Base-by-base conservation (phyloP, 2,888 invertebrate species). In the Microctonus aethiopoides region DNA sequence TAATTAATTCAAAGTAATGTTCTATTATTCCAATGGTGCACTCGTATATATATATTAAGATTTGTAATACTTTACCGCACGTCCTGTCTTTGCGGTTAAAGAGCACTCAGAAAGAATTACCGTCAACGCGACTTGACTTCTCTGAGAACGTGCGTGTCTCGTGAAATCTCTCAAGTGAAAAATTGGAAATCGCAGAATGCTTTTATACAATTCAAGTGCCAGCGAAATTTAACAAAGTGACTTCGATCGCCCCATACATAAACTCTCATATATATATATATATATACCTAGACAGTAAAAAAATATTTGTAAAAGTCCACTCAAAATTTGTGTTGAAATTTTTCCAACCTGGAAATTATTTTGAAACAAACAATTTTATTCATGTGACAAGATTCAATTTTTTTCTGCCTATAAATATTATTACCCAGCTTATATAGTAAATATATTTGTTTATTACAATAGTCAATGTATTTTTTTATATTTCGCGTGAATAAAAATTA, bases 181-280 rank as follows among this genome's bases (percentile, higher is more conserved):
- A 82, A 84, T 83, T 81, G 81, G 80, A 82, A 82, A 81, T 83
- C 79, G 76, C 74, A 66, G 72, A 80, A 79, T 77, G 80, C 82
- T 80, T 78, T 81, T 79, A 80, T n/a, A n/a, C 72, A 74, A 65
- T 60, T 62, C 59, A 61, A 60, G 46, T 52, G 51, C 11, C 22
- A 57, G 52, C 52, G 67, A 36, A 11, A 39, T 41, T 32, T 46
- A 39, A 57, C 78, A 81, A 80, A 84, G 82, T 81, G 81, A 80
- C 77, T 78, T 77, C 80, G 78, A 82, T 82, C 80, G 80, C 73
- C 74, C 7, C 36, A 51, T 34, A 66, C 32, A 60, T 32, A 67
- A 56, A 46, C 29, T 36, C 20, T 16, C 41, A 16, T 26, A 51
- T 39, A 66, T 16, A 60, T 26, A 67, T 60, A 52, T 26, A 39